Evolutionary conservation across 2,113 vertebrate genomes (phyloP).

Genomic region (Tetrax tetrax): DNA sequence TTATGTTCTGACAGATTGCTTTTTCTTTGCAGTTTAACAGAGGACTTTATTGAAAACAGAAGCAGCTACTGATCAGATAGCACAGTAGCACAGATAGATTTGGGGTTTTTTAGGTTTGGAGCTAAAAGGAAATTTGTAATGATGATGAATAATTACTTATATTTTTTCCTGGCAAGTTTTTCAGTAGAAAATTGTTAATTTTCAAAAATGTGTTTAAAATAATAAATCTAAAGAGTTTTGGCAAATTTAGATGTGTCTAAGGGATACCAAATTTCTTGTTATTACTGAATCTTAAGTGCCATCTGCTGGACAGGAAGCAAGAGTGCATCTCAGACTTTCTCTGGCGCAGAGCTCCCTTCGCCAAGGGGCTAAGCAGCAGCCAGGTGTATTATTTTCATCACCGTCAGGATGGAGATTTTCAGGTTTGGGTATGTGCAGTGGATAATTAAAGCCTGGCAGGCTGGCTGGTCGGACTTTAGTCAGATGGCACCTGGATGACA

Average conservation of each 20-base stretch:
- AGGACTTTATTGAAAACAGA: slow-evolving; percentile 4
- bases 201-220: not conserved
- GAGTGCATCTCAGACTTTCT: not conserved
- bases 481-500: not conserved
- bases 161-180: not conserved
- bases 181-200: not conserved
- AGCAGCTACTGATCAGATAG: not conserved
- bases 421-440: not conserved
- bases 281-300: slow-evolving; percentile 50
- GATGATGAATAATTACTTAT: not conserved
- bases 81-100: not conserved
- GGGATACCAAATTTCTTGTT: not conserved
- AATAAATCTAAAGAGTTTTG: not conserved
- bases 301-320: slow-evolving; percentile 44
- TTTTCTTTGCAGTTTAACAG: slow-evolving; percentile 2
- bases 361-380: not conserved
- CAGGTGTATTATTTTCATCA: not conserved
- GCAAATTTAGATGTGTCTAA: not conserved
- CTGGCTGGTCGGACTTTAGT: not conserved
- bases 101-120: not conserved
- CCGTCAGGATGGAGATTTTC: not conserved
- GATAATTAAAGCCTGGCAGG: not conserved
- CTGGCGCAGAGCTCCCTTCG: not conserved
- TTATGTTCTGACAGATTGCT: not conserved
- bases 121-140: not conserved